These are phyloP conservation scores for Radopholus similis DNA, from an alignment of 1,140 invertebrate species.

Conservation along the genomic window DNA sequence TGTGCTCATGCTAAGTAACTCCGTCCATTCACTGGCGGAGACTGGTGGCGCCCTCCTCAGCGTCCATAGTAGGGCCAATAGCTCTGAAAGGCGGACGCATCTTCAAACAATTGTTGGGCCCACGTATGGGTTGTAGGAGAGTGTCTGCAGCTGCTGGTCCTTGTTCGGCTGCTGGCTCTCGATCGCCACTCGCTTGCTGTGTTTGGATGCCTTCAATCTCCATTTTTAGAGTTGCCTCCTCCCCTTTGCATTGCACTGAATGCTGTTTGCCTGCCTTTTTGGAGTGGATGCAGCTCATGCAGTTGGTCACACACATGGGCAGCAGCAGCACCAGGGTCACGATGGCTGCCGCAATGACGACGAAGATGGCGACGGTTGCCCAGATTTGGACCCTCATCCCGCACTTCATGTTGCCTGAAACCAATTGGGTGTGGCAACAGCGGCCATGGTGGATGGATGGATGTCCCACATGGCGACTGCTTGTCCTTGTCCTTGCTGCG, in stretches of 20 bases:
- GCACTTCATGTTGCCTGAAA: slow-evolving; percentile 40
- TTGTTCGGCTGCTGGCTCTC: slow-evolving; percentile 29
- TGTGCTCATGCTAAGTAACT: no score
- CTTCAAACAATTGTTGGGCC: not conserved
- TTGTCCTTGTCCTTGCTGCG: slow-evolving; percentile 16
- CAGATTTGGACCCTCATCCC: slow-evolving; percentile 47
- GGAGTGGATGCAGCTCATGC: slow-evolving; percentile 51
- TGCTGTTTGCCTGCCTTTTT: slow-evolving; percentile 41
- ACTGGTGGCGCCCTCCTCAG: no score
- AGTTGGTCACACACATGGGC: slow-evolving; percentile 54
- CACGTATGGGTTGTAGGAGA: slow-evolving; percentile 25
- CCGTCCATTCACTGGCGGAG: no score
- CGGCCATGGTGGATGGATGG: not conserved
- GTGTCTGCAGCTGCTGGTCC: slow-evolving; percentile 29
- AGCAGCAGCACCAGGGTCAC: slow-evolving; percentile 43
- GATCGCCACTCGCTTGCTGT: slow-evolving; percentile 31
- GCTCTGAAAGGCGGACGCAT: not conserved
- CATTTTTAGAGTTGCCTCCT: not conserved
- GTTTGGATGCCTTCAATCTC: slow-evolving; percentile 25
- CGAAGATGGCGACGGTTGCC: slow-evolving; percentile 45
- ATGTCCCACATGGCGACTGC: slow-evolving; percentile 23
- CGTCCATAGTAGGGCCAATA: slow-evolving; percentile 36
- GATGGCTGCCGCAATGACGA: slow-evolving; percentile 46
- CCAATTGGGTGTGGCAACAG: not conserved
- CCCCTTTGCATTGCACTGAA: not conserved